Evolutionary conservation across 2,113 vertebrate species (phyloP).

Genomic region (Passer montanus): DNA sequence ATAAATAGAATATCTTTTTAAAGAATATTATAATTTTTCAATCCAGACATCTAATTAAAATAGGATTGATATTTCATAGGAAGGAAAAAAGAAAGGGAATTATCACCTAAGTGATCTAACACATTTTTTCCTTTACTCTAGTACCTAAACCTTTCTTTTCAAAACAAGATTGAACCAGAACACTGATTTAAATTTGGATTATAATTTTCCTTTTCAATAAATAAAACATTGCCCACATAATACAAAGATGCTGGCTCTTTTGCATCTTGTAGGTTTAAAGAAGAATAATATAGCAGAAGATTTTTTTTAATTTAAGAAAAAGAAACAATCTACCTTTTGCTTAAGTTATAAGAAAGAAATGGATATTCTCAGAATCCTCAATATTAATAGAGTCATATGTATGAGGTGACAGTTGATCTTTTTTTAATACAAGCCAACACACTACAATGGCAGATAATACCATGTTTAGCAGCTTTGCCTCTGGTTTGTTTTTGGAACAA

Average conservation of each 20-base stretch:
- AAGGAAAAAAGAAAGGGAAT: not conserved
- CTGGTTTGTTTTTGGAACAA: slow-evolving; percentile 45
- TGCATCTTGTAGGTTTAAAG: not conserved
- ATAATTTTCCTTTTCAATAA: not conserved
- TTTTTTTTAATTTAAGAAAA: not conserved
- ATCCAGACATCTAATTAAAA: not conserved
- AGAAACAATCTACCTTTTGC: not conserved
- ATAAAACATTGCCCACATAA: not conserved
- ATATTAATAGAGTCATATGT: not conserved
- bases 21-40: not conserved
- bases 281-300: not conserved
- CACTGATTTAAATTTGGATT: not conserved
- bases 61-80: not conserved
- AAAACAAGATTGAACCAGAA: not conserved
- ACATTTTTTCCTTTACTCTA: not conserved
- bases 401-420: not conserved
- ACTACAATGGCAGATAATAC: slow-evolving; percentile 13
- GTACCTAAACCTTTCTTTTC: not conserved
- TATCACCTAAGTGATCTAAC: not conserved
- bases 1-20: not conserved
- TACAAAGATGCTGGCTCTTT: not conserved
- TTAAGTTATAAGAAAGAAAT: not conserved
- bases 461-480: slow-evolving; percentile 35
- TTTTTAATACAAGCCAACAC: not conserved
- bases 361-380: not conserved